These are phyloP conservation scores for Thereva unica DNA, from an alignment of 2,888 invertebrate genomes.

Conservation along the genomic window DNA sequence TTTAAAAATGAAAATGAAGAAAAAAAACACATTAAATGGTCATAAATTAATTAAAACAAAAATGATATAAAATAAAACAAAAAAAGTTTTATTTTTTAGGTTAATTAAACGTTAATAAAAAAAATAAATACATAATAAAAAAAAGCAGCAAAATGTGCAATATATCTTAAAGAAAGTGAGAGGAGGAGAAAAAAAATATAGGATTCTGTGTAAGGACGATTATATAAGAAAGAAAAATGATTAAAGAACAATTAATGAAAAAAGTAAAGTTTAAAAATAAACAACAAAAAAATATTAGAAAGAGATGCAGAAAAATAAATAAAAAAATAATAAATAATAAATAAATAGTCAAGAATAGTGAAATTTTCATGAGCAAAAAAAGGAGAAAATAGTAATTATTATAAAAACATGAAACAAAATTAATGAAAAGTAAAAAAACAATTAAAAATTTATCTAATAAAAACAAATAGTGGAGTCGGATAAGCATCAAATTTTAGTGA, in stretches of 20 bases:
- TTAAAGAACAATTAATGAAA: slow-evolving; percentile 11
- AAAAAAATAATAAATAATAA: slow-evolving; percentile 20
- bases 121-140: slow-evolving; percentile 12
- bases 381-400: slow-evolving; percentile 2
- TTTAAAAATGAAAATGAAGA: too few species aligned
- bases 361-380: slow-evolving; percentile 16
- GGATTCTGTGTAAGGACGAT: not conserved
- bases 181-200: slow-evolving; percentile 23
- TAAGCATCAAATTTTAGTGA: too few species aligned
- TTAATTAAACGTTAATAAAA: slow-evolving; percentile 21
- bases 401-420: not conserved
- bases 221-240: slow-evolving; percentile 12
- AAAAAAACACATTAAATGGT: too few species aligned
- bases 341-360: slow-evolving; percentile 22
- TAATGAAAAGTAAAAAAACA: slow-evolving; percentile 18
- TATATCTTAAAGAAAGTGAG: slow-evolving; percentile 30
- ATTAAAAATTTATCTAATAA: slow-evolving; percentile 16
- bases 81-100: slow-evolving; percentile 27
- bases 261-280: slow-evolving; percentile 18
- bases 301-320: slow-evolving; percentile 18
- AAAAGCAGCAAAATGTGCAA: slow-evolving; percentile 30
- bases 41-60: slow-evolving; percentile 31
- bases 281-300: slow-evolving; percentile 23
- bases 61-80: slow-evolving; percentile 24
- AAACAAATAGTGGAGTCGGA: too few species aligned